A percentile compares a stretch with the other conserved stretches of the same genome.
phyloP scores from a whole-genome alignment of 1,140 invertebrate species.

The Pachyrhynchus sulphureomaculatus region DNA sequence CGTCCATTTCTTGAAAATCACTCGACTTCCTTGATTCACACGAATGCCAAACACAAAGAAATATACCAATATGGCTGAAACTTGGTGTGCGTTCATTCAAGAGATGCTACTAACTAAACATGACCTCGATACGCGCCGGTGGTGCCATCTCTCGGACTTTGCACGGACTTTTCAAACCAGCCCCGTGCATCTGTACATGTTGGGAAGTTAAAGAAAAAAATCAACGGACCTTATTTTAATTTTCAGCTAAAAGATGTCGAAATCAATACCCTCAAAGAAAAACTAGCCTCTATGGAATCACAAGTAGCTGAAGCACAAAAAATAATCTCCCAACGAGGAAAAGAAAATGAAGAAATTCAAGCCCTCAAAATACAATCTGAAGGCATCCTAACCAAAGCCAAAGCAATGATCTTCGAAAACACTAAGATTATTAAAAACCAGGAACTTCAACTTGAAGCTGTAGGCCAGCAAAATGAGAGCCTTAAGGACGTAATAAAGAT shows the following conservation, averaged over 20 bases:
- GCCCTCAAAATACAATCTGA: slow-evolving; percentile 53
- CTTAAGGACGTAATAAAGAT: slow-evolving; percentile 75
- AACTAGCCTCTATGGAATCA: slow-evolving; percentile 38
- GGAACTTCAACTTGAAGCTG: slow-evolving; percentile 69
- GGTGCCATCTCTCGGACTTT: no score
- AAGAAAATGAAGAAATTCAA: slow-evolving; percentile 41
- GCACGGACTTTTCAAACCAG: no score
- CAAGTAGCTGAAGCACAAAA: slow-evolving; percentile 41
- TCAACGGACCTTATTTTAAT: no score
- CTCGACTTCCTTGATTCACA: no score
- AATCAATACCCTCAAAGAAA: slow-evolving; percentile 38
- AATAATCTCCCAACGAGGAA: slow-evolving; percentile 36
- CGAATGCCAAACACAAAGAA: no score
- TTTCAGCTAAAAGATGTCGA: slow-evolving; percentile 40
- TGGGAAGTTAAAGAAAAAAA: no score
- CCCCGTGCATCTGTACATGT: no score
- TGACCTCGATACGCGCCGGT: no score
- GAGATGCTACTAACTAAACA: no score
- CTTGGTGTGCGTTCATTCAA: no score
- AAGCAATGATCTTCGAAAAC: slow-evolving; percentile 66
- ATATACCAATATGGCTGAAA: no score
- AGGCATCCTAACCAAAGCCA: slow-evolving; percentile 60
- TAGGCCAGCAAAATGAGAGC: slow-evolving; percentile 68
- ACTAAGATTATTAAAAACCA: slow-evolving; percentile 72
- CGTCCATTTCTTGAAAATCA: no score